phyloP scores from a whole-genome alignment of 23 tunicate genomes.

The Ciona savignyi region DNA sequence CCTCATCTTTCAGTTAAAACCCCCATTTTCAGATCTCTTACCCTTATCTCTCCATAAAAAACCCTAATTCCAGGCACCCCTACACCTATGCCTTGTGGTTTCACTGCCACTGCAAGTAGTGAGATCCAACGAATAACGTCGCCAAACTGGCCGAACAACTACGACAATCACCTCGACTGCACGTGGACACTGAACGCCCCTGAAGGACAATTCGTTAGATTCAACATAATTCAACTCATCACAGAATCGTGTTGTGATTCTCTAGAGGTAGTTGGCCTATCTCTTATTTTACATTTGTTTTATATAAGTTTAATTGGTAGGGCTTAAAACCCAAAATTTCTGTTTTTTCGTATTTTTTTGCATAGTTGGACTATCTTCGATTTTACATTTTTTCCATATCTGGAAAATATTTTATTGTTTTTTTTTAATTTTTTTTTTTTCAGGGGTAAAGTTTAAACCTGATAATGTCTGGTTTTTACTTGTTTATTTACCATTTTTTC shows the following conservation, averaged over 20 bases:
- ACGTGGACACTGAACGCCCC: background rate
- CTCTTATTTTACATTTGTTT: too few relatives aligned
- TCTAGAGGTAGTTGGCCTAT: background rate
- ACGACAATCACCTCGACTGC: background rate
- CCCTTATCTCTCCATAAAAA: background rate
- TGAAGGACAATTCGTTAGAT: background rate
- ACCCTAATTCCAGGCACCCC: background rate
- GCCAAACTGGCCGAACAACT: background rate
- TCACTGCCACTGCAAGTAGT: background rate
- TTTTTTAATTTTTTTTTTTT: too few relatives aligned
- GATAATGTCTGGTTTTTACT: too few relatives aligned
- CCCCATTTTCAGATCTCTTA: too few relatives aligned
- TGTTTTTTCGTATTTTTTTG: background rate
- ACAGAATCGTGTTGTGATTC: background rate
- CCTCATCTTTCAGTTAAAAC: too few relatives aligned
- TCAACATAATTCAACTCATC: background rate
- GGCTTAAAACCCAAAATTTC: too few relatives aligned
- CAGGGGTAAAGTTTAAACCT: background rate
- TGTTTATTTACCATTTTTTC: too few relatives aligned
- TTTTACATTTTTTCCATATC: background rate
- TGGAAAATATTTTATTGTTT: background rate
- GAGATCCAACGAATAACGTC: background rate
- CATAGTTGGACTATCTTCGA: background rate
- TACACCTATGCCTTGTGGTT: background rate
- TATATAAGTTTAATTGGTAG: too few relatives aligned